Base-by-base conservation (phyloP, 1,140 invertebrate species). In the Thalassaphorura encarpata region DNA sequence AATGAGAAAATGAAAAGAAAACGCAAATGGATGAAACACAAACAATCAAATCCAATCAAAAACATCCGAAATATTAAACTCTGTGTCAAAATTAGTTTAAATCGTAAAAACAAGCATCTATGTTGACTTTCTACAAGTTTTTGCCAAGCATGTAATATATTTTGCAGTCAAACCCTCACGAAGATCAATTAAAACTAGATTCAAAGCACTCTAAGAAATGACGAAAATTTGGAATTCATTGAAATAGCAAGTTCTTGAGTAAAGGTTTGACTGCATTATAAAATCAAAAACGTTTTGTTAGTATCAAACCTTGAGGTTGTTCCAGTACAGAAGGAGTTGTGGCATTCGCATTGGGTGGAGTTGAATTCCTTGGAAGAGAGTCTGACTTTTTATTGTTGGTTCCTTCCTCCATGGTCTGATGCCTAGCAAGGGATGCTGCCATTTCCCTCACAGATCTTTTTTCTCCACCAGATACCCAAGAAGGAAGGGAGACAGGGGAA, bases 241-340 rank as follows among this genome's bases (percentile, higher is more conserved):
- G 6, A 6, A 6, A 23, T 43, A 36, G 33, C 33, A 36, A 31
- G 16, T 41, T 51, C 8, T 19, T 58, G 60, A 59, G 59, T n/a
- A n/a, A n/a, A n/a, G n/a, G n/a, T n/a, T n/a, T n/a, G n/a, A n/a
- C n/a, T n/a, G n/a, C n/a, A n/a, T n/a, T n/a, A n/a, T n/a, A n/a
- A n/a, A n/a, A n/a, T n/a, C n/a, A n/a, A n/a, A n/a, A n/a, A n/a
- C n/a, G n/a, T n/a, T n/a, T n/a, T n/a, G n/a, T n/a, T n/a, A n/a
- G n/a, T n/a, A n/a, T n/a, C 63, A 64, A 64, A 64, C 59, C 63
- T 64, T 56, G 54, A 24, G 59, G 54, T 47, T 55, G 56, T 41
- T 59, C 54, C 23, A 56, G 43, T 15, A 45, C 42, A 23, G 52
- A 18, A 41, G 48, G 36, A 33, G 15, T 6, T 24, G 46, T 11